Evolutionary conservation across 2,797 vertebrate species (phyloP).

Genomic region (Champsocephalus esox): DNA sequence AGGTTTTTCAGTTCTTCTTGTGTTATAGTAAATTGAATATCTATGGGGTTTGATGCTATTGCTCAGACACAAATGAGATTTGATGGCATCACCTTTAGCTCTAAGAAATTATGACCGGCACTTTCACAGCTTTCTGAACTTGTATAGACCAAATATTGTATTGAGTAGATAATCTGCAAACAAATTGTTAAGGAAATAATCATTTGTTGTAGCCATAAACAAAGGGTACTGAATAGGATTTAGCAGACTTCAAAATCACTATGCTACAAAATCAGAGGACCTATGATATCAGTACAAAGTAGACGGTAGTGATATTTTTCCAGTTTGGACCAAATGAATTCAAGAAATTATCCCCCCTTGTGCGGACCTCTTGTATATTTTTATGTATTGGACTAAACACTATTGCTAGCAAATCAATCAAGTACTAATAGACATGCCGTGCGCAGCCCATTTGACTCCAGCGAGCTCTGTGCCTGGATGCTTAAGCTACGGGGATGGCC

Average conservation of each 20-base stretch:
- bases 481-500: background rate
- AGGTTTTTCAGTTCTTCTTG: background rate
- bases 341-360: background rate
- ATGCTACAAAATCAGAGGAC: background rate
- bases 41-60: background rate
- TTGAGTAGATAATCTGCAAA: background rate
- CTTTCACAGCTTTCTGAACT: background rate
- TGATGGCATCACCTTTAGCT: background rate
- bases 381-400: background rate
- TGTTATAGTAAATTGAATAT: background rate
- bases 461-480: background rate
- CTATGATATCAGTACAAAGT: constrained; percentile 16
- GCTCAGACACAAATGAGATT: background rate
- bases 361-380: too few species aligned
- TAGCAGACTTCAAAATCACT: background rate
- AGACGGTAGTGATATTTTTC: constrained; percentile 8
- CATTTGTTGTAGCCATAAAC: background rate
- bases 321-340: constrained; percentile 4
- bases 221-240: background rate
- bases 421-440: background rate
- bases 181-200: background rate
- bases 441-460: background rate
- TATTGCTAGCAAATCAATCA: background rate
- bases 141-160: background rate
- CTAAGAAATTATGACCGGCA: background rate